phyloP scores from a whole-genome alignment of 2,888 invertebrate species.

The Cyclophora albipunctata region DNA sequence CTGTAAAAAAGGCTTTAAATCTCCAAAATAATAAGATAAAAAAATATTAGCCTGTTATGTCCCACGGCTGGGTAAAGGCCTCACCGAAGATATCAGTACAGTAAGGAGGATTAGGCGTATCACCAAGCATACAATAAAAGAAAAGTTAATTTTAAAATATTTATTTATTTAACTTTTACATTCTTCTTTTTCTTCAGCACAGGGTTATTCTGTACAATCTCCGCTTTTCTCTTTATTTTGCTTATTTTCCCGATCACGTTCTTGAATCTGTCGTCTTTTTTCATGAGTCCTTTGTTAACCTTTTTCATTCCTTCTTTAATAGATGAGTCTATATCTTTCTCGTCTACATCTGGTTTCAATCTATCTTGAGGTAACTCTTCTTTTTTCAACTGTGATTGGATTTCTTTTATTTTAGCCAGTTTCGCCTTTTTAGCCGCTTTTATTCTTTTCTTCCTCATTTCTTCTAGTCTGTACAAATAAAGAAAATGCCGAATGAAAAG shows the following conservation, averaged over 20 bases:
- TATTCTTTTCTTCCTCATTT: slow-evolving; percentile 59
- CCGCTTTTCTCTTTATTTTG: slow-evolving; percentile 63
- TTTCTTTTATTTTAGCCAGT: slow-evolving; percentile 51
- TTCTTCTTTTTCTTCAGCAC: slow-evolving; percentile 27
- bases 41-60: background rate
- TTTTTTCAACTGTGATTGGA: slow-evolving; percentile 43
- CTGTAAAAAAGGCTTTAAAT: too few relatives aligned
- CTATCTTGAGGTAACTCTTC: slow-evolving; percentile 28
- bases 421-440: slow-evolving; percentile 63
- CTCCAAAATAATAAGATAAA: background rate
- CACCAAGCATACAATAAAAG: background rate
- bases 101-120: too few relatives aligned
- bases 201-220: slow-evolving; percentile 31
- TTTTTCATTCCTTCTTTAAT: slow-evolving; percentile 55
- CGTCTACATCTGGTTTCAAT: slow-evolving; percentile 27
- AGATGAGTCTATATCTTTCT: slow-evolving; percentile 44
- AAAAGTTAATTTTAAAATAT: background rate
- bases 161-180: slow-evolving; percentile 1
- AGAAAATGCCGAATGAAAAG: background rate
- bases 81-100: too few relatives aligned
- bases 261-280: slow-evolving; percentile 64
- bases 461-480: slow-evolving; percentile 46
- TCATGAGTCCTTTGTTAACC: slow-evolving; percentile 63
- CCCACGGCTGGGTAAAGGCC: too few relatives aligned
- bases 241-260: slow-evolving; percentile 62